Evolutionary conservation across 2,113 vertebrate genomes (phyloP), one percentile per base, ranked within the genome.

Genomic region (Zosterops borbonicus): DNA sequence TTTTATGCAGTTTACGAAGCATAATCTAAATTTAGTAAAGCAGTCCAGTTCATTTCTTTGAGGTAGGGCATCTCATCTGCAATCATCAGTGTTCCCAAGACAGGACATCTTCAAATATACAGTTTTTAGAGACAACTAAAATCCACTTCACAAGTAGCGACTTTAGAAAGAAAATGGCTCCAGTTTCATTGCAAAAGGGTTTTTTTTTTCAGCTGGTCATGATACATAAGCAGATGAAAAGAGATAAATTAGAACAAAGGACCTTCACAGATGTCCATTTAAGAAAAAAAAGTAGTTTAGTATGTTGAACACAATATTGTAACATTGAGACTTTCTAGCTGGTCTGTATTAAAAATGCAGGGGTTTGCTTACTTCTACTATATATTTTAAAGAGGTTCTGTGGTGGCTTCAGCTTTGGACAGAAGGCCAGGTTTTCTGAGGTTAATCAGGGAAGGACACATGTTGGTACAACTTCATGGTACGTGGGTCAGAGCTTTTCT

Each of bases 401-500:
- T 0, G 0, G 5, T 68, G 59, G 44, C 12, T 71, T 86, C 21
- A 41, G 81, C 29, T 91, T 39, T 31, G 25, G n/a, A 41, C 6
- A 68, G 47, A 78, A 81, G 46, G 22, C 18, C 18, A 64, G 33
- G n/a, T 77, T 74, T 78, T 89, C 64, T 86, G 56, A 80, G 31
- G 17, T 53, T 85, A 37, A 46, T 44, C 18, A 42, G 19, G 49
- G 33, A 83, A 4, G 60, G 29, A 27, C 6, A 35, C 29, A 41
- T 44, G 16, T 20, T 0, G 0, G 19, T 23, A 13, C n/a, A 68
- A 15, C 10, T 8, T 68, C 46, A 44, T 9, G 22, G 13, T n/a
- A 18, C 0, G 0, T 16, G 8, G 3, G 47, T 70, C 37, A 64
- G 24, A 68, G 14, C 15, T 74, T 31, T 68, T 41, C 20, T 23